Base-by-base conservation (phyloP, 1,140 invertebrate genomes). In the Hypothenemus hampei region DNA sequence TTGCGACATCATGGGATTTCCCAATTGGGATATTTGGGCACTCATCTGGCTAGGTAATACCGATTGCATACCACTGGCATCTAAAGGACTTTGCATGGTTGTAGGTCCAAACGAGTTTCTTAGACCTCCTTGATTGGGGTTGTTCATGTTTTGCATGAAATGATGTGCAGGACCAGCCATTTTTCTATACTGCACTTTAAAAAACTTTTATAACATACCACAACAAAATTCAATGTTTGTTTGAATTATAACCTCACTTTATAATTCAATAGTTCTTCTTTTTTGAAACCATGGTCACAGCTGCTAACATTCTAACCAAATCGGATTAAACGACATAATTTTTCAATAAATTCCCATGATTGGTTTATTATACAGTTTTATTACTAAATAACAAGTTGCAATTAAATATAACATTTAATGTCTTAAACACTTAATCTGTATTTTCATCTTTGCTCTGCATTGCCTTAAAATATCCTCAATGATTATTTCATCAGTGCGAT, bases 121-220 rank as follows among this genome's bases (percentile, higher is more conserved):
- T 72, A 80, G 76, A 7, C 72, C 63, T 24, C 68, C 69, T 68
- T 78, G 77, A 58, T 78, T 78, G 7, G 74, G 61, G 65, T 73
- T 79, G 49, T 76, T 74, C 58, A 80, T 76, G 24, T 77, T 75
- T 51, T 77, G 72, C 59, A 78, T 74, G 56, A 78, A 81, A 40
- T 75, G 75, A 72, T 81, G 79, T 46, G 76, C 76, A 51, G 78
- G 77, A 11, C 76, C 79, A 40, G 79, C 73, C 80, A 81, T 81
- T 44, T 48, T 61, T 49, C 46, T 40, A 1, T n/a, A n/a, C n/a
- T n/a, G n/a, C n/a, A n/a, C n/a, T n/a, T n/a, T n/a, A n/a, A n/a
- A n/a, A n/a, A n/a, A n/a, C n/a, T n/a, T n/a, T n/a, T n/a, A n/a
- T n/a, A n/a, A n/a, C n/a, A n/a, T n/a, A n/a, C n/a, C n/a, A n/a